Percentiles rank a stretch among this genome's conserved stretches.
Conservation (phyloP, 2,888 invertebrate genomes). For the Acronicta aceris region DNA sequence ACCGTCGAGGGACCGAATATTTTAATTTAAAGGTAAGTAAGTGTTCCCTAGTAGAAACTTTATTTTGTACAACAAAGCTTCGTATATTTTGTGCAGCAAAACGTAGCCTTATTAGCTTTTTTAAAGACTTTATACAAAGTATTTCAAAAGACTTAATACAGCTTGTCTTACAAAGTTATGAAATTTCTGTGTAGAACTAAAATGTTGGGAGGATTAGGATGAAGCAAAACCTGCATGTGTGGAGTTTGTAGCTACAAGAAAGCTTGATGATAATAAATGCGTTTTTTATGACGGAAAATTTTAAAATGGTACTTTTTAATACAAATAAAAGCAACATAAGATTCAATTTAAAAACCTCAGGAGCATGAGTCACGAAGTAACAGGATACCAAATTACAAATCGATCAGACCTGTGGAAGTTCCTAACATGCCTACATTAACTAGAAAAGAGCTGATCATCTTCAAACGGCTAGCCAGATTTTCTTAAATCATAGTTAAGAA, state of each 20-base stretch:
- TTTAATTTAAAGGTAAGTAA: conserved; percentile 53
- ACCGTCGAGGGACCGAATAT: conserved; percentile 38
- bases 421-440: no score
- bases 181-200: conserved; percentile 31
- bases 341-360: no score
- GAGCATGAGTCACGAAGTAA: no score
- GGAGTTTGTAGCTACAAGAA: conserved; percentile 8
- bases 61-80: conserved; percentile 40
- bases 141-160: conserved; percentile 29
- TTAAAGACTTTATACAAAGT: conserved; percentile 51
- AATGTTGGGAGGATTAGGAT: conserved; percentile 25
- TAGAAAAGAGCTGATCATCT: no score
- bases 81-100: conserved; percentile 36
- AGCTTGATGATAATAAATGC: conserved; percentile 7
- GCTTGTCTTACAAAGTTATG: conserved; percentile 41
- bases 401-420: no score
- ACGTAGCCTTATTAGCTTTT: conserved; percentile 51
- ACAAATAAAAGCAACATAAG: no score
- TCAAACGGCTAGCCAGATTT: no score
- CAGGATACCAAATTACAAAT: no score
- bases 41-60: conserved; percentile 35
- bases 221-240: conserved; percentile 35
- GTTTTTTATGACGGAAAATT: not conserved
- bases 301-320: no score
- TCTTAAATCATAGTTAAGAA: no score